Percentiles rank a stretch among this genome's conserved stretches.
Evolutionary conservation across 2,797 vertebrate species (phyloP).

Genomic region (Parauchenoglanis ngamensis): DNA sequence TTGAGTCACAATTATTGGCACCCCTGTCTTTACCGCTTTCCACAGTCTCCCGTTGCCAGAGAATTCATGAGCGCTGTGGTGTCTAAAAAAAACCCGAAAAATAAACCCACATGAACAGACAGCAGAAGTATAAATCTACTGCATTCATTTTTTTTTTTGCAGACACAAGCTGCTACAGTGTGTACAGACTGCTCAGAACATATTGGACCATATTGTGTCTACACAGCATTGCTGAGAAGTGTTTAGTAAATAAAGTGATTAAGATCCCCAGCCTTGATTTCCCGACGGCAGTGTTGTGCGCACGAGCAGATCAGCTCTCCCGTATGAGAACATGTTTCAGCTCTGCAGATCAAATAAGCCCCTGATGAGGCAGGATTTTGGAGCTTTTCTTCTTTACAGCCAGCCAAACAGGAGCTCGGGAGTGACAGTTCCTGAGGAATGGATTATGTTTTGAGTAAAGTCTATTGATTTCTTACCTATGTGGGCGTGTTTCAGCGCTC

Average conservation of each 20-base stretch:
- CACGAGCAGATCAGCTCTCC: neutral
- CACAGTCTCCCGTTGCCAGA: neutral
- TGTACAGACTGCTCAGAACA: neutral
- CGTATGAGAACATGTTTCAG: constrained; percentile 4
- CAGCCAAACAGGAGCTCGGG: neutral
- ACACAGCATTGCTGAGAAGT: neutral
- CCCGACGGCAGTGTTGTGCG: neutral
- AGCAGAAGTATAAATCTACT: neutral
- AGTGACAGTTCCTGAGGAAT: neutral
- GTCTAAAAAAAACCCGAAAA: neutral
- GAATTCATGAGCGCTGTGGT: neutral
- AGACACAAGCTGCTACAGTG: constrained; percentile 3
- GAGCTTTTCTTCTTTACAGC: neutral
- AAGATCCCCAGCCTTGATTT: constrained; percentile 4
- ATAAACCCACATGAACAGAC: neutral
- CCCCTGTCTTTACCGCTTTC: neutral
- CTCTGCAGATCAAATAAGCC: constrained; percentile 10
- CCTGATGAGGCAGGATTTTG: constrained; percentile 18
- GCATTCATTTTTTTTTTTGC: neutral
- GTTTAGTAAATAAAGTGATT: constrained; percentile 11
- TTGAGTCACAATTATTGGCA: neutral
- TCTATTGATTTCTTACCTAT: constrained; percentile 80
- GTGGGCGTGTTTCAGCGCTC: constrained; percentile 94
- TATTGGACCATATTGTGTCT: neutral
- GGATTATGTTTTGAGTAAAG: neutral